A percentile compares a stretch with the other conserved stretches of the same genome.
phyloP scores from a whole-genome alignment of 2,888 invertebrate species.

The Caenorhabditis uteleia region DNA sequence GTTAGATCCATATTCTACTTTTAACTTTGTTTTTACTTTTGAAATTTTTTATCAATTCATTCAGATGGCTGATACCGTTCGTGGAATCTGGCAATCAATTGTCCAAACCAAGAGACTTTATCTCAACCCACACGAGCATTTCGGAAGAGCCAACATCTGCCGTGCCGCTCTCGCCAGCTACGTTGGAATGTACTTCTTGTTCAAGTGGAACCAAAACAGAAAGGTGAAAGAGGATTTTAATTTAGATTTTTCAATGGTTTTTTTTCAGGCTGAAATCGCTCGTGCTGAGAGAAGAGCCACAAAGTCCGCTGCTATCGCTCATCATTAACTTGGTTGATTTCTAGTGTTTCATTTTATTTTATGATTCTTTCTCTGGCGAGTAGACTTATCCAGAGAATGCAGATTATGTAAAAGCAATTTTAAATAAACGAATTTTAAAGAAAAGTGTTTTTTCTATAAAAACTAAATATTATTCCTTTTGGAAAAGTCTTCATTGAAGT shows the following conservation, averaged over 20 bases:
- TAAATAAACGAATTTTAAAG: too few relatives aligned
- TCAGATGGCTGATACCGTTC: constrained; percentile 62
- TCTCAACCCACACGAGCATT: constrained; percentile 66
- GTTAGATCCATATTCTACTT: constrained; percentile 1
- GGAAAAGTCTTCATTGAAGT: too few relatives aligned
- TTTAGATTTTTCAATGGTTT: background rate
- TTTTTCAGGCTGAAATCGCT: constrained; percentile 40
- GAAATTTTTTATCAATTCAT: background rate
- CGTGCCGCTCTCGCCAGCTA: constrained; percentile 63
- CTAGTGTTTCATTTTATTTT: background rate
- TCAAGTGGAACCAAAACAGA: constrained; percentile 61
- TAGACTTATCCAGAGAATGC: background rate
- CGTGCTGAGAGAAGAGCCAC: constrained; percentile 39
- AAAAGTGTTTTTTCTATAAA: too few relatives aligned
- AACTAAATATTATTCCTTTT: too few relatives aligned
- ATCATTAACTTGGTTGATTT: background rate
- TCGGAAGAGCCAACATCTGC: constrained; percentile 66
- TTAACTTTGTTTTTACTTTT: background rate
- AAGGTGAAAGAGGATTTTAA: constrained; percentile 37
- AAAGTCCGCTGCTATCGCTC: constrained; percentile 25
- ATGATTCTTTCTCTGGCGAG: background rate
- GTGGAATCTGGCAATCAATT: constrained; percentile 60
- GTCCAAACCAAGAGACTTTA: constrained; percentile 60
- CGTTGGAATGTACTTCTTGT: constrained; percentile 59
- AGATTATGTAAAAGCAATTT: background rate